phyloP scores from a whole-genome alignment of 2,797 vertebrate species.

The Gymnocypris eckloni region DNA sequence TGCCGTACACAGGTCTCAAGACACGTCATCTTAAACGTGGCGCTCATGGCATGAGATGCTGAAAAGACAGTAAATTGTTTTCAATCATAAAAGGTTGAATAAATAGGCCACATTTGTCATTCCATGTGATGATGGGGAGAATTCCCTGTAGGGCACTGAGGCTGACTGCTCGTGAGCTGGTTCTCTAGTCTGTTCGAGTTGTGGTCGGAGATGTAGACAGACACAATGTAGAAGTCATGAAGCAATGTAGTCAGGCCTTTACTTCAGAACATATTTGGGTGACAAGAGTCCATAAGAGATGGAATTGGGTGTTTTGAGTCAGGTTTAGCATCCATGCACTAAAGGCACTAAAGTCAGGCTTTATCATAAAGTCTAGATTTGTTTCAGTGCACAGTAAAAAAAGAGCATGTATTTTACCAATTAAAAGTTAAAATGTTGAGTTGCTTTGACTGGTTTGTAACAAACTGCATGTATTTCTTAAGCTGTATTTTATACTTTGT shows the following conservation, averaged over 20 bases:
- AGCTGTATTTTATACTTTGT: background rate
- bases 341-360: background rate
- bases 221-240: constrained; percentile 23
- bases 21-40: background rate
- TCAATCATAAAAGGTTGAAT: background rate
- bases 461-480: background rate
- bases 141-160: background rate
- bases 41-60: background rate
- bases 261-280: constrained; percentile 15
- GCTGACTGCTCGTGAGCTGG: background rate
- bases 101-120: constrained; percentile 11
- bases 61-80: background rate
- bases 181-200: constrained; percentile 5
- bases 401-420: background rate
- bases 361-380: background rate
- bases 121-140: background rate
- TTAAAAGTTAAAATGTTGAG: background rate
- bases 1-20: background rate
- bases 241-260: background rate
- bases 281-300: background rate
- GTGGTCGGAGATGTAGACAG: constrained; percentile 3
- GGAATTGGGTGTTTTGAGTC: background rate
- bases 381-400: background rate
- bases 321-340: background rate
- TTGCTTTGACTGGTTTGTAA: background rate